A percentile compares a stretch with the other conserved stretches of the same genome.
phyloP scores from a whole-genome alignment of 1,140 invertebrate genomes.

The Drosophila lowei region DNA sequence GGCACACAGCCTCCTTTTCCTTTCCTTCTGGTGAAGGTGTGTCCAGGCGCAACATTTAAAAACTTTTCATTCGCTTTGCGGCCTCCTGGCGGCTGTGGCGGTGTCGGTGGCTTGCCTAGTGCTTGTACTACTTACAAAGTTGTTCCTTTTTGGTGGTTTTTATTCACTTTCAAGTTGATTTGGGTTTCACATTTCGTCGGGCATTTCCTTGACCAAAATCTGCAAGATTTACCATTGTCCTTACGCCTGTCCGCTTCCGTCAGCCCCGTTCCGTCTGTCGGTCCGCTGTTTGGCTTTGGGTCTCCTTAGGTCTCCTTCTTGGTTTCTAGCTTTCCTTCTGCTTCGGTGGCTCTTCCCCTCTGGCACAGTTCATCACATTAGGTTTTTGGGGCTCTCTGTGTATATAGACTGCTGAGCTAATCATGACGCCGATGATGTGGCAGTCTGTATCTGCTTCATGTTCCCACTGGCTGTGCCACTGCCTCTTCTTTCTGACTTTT shows the following conservation, averaged over 20 bases:
- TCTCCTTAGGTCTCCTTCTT: not conserved
- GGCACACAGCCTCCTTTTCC: too few species aligned
- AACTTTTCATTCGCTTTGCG: slow-evolving; percentile 53
- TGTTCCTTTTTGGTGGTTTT: slow-evolving; percentile 29
- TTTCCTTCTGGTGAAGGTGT: not conserved
- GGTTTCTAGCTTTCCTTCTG: not conserved
- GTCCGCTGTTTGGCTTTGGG: slow-evolving; percentile 25
- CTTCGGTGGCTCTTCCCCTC: slow-evolving; percentile 14
- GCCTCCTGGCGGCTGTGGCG: slow-evolving; percentile 4
- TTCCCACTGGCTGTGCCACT: too few species aligned
- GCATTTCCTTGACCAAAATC: slow-evolving; percentile 74
- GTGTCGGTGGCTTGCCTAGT: too few species aligned
- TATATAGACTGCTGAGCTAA: slow-evolving; percentile 54
- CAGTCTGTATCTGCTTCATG: slow-evolving; percentile 16
- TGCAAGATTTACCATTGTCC: slow-evolving; percentile 65
- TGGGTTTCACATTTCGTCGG: slow-evolving; percentile 57
- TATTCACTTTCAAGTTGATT: slow-evolving; percentile 70
- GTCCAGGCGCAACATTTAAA: slow-evolving; percentile 31
- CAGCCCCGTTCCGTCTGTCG: slow-evolving; percentile 20
- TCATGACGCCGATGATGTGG: slow-evolving; percentile 57
- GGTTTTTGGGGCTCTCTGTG: slow-evolving; percentile 4
- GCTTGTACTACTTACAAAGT: slow-evolving; percentile 13
- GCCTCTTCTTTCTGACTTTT: slow-evolving; percentile 4
- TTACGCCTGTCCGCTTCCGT: slow-evolving; percentile 37
- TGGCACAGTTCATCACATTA: slow-evolving; percentile 64